phyloP scores from a whole-genome alignment of 2,113 vertebrate species.

The Ursus arctos region DNA sequence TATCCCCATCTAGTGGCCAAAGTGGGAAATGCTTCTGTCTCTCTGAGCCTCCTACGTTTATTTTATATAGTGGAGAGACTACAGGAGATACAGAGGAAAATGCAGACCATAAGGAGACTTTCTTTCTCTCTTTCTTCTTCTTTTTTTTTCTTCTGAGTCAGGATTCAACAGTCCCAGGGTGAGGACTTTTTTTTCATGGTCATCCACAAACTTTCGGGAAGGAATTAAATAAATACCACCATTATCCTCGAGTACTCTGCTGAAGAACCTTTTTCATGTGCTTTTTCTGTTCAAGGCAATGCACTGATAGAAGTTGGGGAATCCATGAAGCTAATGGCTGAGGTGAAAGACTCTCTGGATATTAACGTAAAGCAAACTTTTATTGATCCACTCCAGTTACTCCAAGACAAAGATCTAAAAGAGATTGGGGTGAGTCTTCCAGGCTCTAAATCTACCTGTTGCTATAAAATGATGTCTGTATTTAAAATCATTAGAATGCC shows the following conservation, averaged over 20 bases:
- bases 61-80: neutral
- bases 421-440: constrained; percentile 94
- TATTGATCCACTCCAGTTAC: constrained; percentile 94
- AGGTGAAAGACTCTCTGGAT: constrained; percentile 96
- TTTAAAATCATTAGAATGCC: neutral
- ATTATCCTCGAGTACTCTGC: neutral
- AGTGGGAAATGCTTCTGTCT: neutral
- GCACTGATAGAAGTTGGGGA: constrained; percentile 94
- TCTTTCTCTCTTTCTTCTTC: neutral
- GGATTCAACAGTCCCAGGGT: neutral
- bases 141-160: neutral
- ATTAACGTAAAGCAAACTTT: constrained; percentile 97
- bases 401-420: constrained; percentile 97
- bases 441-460: neutral
- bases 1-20: constrained; percentile 61
- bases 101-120: neutral
- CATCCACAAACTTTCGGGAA: neutral
- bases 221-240: too few species aligned
- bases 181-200: neutral
- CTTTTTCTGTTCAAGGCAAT: constrained; percentile 86
- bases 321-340: constrained; percentile 96
- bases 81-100: neutral
- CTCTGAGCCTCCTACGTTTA: neutral
- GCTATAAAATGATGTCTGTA: neutral
- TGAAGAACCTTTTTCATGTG: neutral